A percentile compares a stretch with the other conserved stretches of the same genome.
Conservation (phyloP, 2,888 invertebrate genomes). For the Elegia similella region DNA sequence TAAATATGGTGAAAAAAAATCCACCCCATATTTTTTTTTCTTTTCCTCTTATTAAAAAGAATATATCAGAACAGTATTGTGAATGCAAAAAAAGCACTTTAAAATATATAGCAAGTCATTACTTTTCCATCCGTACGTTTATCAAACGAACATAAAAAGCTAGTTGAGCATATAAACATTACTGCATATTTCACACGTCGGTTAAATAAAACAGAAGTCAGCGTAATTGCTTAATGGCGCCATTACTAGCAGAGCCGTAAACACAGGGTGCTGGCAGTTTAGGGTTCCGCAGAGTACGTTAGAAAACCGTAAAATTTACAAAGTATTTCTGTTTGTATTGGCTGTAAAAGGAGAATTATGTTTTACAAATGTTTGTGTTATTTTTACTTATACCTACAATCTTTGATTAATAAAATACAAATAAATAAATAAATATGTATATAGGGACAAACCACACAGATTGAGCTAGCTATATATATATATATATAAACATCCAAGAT, state of each 20-base stretch:
- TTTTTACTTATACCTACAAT: too few species aligned
- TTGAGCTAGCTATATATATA: too few species aligned
- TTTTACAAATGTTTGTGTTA: neutral
- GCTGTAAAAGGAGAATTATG: neutral
- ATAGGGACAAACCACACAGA: too few species aligned
- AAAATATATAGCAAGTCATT: too few species aligned
- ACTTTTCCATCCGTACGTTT: neutral
- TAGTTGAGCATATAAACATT: constrained; percentile 14
- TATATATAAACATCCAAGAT: too few species aligned
- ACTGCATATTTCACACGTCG: constrained; percentile 26
- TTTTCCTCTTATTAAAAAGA: too few species aligned
- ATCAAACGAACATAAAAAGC: constrained; percentile 14
- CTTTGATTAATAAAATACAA: too few species aligned
- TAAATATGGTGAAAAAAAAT: too few species aligned
- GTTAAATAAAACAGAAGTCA: constrained; percentile 24
- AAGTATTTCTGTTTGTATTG: neutral
- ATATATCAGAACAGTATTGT: too few species aligned
- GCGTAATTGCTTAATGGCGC: constrained; percentile 29
- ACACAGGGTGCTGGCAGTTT: constrained; percentile 5
- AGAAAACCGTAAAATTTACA: neutral
- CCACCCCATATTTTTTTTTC: too few species aligned
- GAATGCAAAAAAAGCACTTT: too few species aligned
- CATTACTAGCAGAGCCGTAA: constrained; percentile 9
- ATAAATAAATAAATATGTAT: too few species aligned
- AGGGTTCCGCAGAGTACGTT: constrained; percentile 7